These are phyloP conservation scores for Zygothrica quintamaculata DNA, from an alignment of 2,888 invertebrate species.

Conservation along the genomic window DNA sequence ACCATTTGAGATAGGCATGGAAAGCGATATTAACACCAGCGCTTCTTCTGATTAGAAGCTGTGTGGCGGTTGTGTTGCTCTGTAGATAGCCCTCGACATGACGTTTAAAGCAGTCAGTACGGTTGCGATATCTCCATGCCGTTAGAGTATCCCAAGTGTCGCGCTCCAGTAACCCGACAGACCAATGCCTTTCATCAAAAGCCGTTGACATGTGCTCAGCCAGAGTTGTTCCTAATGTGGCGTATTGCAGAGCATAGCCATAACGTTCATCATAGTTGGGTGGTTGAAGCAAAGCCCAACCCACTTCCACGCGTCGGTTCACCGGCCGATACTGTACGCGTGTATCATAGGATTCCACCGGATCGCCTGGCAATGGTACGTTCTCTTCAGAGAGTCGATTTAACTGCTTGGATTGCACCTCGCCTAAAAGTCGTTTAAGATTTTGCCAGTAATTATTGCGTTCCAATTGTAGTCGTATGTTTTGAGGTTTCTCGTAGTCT, in stretches of 20 bases:
- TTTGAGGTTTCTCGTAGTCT: conserved; percentile 39
- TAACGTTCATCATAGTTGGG: conserved; percentile 74
- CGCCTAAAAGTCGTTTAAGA: conserved; percentile 59
- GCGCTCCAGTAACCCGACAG: conserved; percentile 61
- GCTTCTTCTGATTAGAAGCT: conserved; percentile 66
- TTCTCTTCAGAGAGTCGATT: conserved; percentile 63
- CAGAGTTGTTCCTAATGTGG: conserved; percentile 70
- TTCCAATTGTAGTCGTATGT: conserved; percentile 55
- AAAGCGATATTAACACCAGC: conserved; percentile 80
- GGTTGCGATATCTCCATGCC: conserved; percentile 66
- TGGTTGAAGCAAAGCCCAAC: conserved; percentile 76
- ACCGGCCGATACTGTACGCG: conserved; percentile 69
- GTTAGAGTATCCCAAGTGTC: conserved; percentile 75
- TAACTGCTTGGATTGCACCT: conserved; percentile 50
- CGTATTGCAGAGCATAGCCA: conserved; percentile 71
- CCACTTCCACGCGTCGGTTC: conserved; percentile 73
- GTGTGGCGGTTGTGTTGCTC: conserved; percentile 52
- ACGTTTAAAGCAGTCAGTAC: conserved; percentile 72
- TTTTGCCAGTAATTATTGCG: conserved; percentile 76
- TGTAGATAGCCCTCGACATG: conserved; percentile 73
- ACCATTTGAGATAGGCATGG: conserved; percentile 79
- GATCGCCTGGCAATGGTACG: conserved; percentile 54
- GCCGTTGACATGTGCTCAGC: conserved; percentile 70
- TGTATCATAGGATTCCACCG: conserved; percentile 75
- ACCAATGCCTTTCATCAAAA: conserved; percentile 81